phyloP scores from a whole-genome alignment of 2,113 vertebrate genomes.

The Lipophrys pholis region DNA sequence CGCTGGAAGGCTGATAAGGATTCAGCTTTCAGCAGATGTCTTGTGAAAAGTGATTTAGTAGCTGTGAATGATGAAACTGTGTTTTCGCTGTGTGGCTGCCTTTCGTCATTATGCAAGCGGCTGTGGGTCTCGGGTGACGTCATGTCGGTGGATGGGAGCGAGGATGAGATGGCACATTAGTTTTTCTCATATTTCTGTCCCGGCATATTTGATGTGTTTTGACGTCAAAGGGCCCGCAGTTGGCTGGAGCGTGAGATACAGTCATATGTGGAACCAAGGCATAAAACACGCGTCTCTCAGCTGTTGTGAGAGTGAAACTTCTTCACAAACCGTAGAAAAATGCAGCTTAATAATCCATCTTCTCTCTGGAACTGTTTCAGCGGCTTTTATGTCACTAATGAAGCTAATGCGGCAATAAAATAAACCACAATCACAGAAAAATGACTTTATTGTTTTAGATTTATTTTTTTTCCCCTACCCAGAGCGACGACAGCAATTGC shows the following conservation, averaged over 20 bases:
- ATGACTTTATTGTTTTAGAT: too few species aligned
- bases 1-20: slow-evolving; percentile 66
- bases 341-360: slow-evolving; percentile 2
- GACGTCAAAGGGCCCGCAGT: slow-evolving; percentile 8
- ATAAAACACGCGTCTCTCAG: not conserved
- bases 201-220: slow-evolving; percentile 24
- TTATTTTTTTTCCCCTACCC: too few species aligned
- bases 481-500: too few species aligned
- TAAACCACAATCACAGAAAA: too few species aligned
- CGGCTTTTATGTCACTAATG: not conserved
- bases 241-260: slow-evolving; percentile 4
- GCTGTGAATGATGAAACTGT: slow-evolving; percentile 72
- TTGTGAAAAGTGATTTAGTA: slow-evolving; percentile 59
- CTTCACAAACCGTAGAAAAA: not conserved
- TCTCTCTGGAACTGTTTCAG: not conserved
- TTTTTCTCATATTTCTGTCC: slow-evolving; percentile 37
- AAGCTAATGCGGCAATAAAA: too few species aligned
- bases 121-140: slow-evolving; percentile 61
- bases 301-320: not conserved
- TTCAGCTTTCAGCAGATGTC: slow-evolving; percentile 69
- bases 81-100: slow-evolving; percentile 57
- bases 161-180: slow-evolving; percentile 24
- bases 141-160: slow-evolving; percentile 41
- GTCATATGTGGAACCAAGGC: slow-evolving; percentile 23
- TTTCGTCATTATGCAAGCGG: slow-evolving; percentile 67